Evolutionary conservation across 2,113 vertebrate species (phyloP), one percentile per base, ranked within the genome.

Genomic region (Muntiacus reevesi): DNA sequence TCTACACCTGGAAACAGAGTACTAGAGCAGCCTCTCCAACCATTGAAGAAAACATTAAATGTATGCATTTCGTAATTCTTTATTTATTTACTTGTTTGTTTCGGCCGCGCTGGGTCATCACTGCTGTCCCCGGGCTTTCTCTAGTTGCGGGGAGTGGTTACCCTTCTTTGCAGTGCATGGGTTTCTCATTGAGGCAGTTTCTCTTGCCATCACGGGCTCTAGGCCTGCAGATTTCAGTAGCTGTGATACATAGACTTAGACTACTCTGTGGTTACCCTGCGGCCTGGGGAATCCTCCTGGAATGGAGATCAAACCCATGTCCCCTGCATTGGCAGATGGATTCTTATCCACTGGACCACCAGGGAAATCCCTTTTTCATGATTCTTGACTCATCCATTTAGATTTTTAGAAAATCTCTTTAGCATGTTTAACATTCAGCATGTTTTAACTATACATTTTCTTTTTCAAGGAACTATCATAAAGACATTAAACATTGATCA

Each of bases 401-500:
- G 2, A 36, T 5, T 87, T 93, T 88, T 52, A 14, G 23, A 89
- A 97, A 96, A 83, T 87, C 47, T 88, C 5, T 89, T 59, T 50
- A 76, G 74, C 78, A 5, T 33, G 59, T 82, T 90, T 92, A 87
- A 88, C 33, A 85, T 59, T 54, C 62, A 67, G 11, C 79, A 10
- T 90, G n/a, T 33, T 82, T 90, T 45, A n/a, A 87, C 79, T 17
- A 28, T 21, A 79, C 76, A 23, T 86, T 1, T 28, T 71, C 95
- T 87, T 87, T 74, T 59, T 78, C 36, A 86, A 86, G 21, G 52
- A 91, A 87, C 30, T 54, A 50, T 7, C 87, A 52, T 89, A 52
- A 94, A 92, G 33, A 96, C 74, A 81, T 85, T 62, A 64, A 89
- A 71, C 74, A 45, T 27, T 2, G 71, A 28, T 91, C 40, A 89